Percentiles rank a stretch among this genome's conserved stretches.
Evolutionary conservation across 1,140 invertebrate genomes (phyloP).

Genomic region (Manduca sexta): DNA sequence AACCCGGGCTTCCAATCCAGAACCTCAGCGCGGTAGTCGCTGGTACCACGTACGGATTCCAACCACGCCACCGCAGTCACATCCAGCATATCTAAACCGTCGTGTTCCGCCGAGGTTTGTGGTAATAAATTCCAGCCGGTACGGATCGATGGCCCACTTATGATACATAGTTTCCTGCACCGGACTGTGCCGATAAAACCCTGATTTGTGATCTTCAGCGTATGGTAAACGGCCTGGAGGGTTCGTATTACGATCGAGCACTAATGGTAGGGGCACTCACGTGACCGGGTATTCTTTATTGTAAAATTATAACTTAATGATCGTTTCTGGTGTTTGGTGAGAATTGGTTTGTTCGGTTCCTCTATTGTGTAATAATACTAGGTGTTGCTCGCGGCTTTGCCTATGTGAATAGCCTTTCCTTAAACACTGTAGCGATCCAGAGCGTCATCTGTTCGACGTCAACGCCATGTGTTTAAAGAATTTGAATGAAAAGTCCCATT

Average conservation of each 20-base stretch:
- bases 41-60: too few relatives aligned
- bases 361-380: too few relatives aligned
- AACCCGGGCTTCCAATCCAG: background rate
- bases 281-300: background rate
- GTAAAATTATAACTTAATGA: too few relatives aligned
- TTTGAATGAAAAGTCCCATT: too few relatives aligned
- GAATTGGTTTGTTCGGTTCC: too few relatives aligned
- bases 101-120: conserved; percentile 1
- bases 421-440: too few relatives aligned
- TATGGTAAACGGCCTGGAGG: conserved; percentile 1
- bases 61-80: background rate
- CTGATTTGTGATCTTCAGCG: conserved; percentile 26
- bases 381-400: too few relatives aligned
- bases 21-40: background rate
- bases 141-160: conserved; percentile 28
- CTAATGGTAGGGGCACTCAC: background rate
- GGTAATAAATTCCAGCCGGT: conserved; percentile 27
- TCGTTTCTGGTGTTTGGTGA: too few relatives aligned
- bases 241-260: background rate
- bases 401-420: too few relatives aligned
- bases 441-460: too few relatives aligned
- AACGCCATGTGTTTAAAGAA: too few relatives aligned
- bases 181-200: conserved; percentile 27
- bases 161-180: conserved; percentile 33
- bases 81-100: background rate